Percentiles rank a stretch among this genome's conserved stretches.
These are phyloP conservation scores for Perccottus glenii DNA, from an alignment of 2,113 vertebrate species.

Conservation along the genomic window DNA sequence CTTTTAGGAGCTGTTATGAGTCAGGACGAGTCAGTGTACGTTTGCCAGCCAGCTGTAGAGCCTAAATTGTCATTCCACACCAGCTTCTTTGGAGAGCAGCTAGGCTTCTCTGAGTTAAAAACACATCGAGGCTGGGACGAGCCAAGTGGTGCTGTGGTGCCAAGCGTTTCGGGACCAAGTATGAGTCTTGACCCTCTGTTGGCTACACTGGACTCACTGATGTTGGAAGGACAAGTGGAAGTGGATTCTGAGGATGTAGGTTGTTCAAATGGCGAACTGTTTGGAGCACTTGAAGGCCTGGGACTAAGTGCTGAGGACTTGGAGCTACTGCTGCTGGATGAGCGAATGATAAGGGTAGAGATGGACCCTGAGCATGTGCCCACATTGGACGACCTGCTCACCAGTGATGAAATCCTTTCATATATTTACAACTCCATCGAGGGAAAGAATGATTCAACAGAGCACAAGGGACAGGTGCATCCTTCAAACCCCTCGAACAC, in stretches of 20 bases:
- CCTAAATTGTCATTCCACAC: constrained; percentile 63
- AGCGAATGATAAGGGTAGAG: constrained; percentile 81
- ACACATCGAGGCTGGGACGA: constrained; percentile 53
- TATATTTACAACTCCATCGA: constrained; percentile 71
- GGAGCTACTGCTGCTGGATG: constrained; percentile 82
- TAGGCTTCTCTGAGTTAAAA: constrained; percentile 40
- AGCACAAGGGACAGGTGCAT: constrained; percentile 26
- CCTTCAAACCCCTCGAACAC: background rate
- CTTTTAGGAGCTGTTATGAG: constrained; percentile 74
- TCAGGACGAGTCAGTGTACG: constrained; percentile 75
- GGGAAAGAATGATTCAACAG: constrained; percentile 37
- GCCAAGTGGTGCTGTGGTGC: constrained; percentile 14
- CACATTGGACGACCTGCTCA: constrained; percentile 68
- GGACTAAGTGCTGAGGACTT: constrained; percentile 82
- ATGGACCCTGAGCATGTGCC: constrained; percentile 68
- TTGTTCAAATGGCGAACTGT: constrained; percentile 79
- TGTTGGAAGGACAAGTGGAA: constrained; percentile 62
- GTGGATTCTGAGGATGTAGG: constrained; percentile 48
- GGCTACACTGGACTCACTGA: constrained; percentile 78
- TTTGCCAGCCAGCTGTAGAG: constrained; percentile 67
- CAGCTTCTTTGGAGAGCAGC: constrained; percentile 51
- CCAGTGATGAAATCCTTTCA: constrained; percentile 78
- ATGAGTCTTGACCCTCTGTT: constrained; percentile 77
- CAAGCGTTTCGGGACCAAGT: constrained; percentile 16
- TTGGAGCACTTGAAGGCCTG: constrained; percentile 77